Conservation (phyloP, 1,140 invertebrate species). For the Atta colombica region DNA sequence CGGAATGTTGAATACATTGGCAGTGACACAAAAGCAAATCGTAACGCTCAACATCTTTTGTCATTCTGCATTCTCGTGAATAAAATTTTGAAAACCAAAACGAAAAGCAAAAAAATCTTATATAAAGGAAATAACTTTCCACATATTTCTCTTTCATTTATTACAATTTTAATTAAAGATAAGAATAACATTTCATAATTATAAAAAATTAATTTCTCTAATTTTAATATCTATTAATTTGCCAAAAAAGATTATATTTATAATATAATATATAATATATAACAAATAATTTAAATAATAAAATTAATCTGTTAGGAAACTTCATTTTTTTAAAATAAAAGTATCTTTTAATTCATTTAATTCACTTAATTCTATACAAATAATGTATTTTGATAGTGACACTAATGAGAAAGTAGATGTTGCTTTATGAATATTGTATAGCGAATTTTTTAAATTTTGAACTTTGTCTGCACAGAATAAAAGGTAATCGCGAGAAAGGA, state of each 20-base stretch:
- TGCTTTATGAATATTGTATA: neutral
- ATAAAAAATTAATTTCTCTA: constrained; percentile 18
- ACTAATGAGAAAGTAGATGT: constrained; percentile 6
- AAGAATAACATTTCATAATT: neutral
- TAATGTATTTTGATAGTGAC: neutral
- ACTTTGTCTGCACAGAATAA: constrained; percentile 3
- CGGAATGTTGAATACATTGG: constrained; percentile 2
- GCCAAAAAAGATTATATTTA: neutral
- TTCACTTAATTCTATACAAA: neutral
- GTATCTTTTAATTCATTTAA: neutral
- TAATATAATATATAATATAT: neutral
- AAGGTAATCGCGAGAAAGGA: constrained; percentile 11
- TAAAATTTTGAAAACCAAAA: neutral
- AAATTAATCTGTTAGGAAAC: neutral
- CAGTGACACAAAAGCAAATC: constrained; percentile 5
- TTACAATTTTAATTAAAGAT: neutral
- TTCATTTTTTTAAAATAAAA: neutral
- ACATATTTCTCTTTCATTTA: neutral
- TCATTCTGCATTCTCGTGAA: neutral
- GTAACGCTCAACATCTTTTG: neutral
- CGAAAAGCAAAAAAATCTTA: neutral
- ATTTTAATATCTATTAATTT: neutral
- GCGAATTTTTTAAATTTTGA: constrained; percentile 21
- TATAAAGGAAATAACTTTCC: neutral
- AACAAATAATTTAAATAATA: neutral